phyloP scores from a whole-genome alignment of 2,888 invertebrate genomes.

The Drosophila fungiperda region DNA sequence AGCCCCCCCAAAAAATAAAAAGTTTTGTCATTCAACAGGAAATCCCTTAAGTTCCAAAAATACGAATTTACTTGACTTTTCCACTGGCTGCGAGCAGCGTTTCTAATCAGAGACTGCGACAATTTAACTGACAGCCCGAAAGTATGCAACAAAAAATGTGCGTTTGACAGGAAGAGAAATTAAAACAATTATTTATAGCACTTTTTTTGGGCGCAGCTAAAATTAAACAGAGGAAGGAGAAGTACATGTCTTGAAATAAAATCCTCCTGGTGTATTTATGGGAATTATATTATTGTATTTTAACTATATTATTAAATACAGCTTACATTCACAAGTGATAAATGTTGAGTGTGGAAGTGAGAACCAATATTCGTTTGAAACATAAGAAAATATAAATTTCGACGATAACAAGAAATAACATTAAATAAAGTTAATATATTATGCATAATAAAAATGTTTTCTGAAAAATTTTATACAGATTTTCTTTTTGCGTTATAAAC shows the following conservation, averaged over 20 bases:
- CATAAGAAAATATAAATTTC: background rate
- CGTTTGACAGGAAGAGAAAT: constrained; percentile 47
- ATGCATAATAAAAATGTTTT: accelerated
- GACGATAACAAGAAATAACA: background rate
- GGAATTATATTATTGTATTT: background rate
- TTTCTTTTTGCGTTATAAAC: background rate
- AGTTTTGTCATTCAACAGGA: constrained; percentile 44
- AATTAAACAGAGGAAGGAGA: constrained; percentile 2
- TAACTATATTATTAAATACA: background rate
- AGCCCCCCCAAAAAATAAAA: constrained; percentile 10
- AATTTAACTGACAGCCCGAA: constrained; percentile 41
- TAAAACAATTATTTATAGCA: constrained; percentile 52
- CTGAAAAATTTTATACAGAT: background rate
- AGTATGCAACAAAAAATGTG: constrained; percentile 54
- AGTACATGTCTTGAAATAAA: background rate
- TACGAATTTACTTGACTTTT: constrained; percentile 4
- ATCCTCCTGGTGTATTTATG: background rate
- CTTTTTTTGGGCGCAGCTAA: constrained; percentile 19
- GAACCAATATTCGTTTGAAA: too few relatives aligned
- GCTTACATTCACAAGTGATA: background rate
- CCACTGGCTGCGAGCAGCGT: constrained; percentile 9
- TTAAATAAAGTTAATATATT: background rate
- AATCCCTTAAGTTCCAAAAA: constrained; percentile 15
- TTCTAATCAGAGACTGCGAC: constrained; percentile 12
- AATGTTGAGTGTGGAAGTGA: background rate